Evolutionary conservation across 1,140 invertebrate genomes (phyloP), one percentile per base, ranked within the genome.

Genomic region (Drosophila tropicalis): DNA sequence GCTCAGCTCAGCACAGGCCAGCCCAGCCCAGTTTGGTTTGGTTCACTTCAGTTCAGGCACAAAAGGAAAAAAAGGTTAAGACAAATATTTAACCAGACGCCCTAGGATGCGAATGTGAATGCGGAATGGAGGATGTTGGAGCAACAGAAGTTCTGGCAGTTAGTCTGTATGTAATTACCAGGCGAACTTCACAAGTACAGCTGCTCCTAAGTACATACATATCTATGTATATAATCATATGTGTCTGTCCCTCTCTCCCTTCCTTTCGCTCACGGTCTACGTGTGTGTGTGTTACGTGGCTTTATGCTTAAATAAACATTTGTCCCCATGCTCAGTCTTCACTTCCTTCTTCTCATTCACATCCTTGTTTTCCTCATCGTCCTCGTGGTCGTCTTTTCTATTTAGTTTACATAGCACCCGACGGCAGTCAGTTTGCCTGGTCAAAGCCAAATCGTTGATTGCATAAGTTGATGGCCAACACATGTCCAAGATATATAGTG

Each of bases 231-330:
- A 25, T 19, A 25, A 29, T 7, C 58, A 41, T 15, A 58, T 60
- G 56, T 72, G 32, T 72, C 70, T 17, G 56, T 15, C 29, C 56
- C 72, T 9, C 9, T 36, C 9, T 10, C 34, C n/a, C 36, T 39
- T 12, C 1, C 36, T 13, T 3, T 39, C 36, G 13, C 12, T 13
- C 36, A 13, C 12, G 72, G 7, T 19, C 6, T 17, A 7, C 7
- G 44, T 19, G 47, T 25, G 54, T 39, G 41, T 63, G 61, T 41
- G 54, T 58, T 72, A 87, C 83, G 83, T 87, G 80, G 84, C 85
- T 89, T 89, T 89, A 89, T 89, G 84, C 81, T 89, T 89, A 89
- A 89, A 89, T 89, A 89, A 89, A 89, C 84, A 89, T 89, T 85
- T 81, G 83, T 77, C 65, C 70, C 60, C 68, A 60, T 76, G 34